Conservation (phyloP, 2,888 invertebrate genomes). For the Monoplex corrugatus region DNA sequence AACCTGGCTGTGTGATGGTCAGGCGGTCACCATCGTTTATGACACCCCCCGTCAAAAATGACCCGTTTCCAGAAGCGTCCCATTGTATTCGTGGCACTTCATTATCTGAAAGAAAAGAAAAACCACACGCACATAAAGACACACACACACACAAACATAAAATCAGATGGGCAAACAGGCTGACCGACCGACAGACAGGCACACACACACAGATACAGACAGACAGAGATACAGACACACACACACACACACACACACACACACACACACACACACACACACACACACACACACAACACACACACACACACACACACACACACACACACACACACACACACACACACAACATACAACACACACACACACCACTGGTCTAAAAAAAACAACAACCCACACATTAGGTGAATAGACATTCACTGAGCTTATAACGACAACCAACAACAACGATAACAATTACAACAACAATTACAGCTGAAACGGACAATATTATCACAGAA, state of each 20-base stretch:
- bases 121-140: not conserved
- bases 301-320: not conserved
- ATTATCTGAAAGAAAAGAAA: conserved; percentile 11
- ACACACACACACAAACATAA: not conserved
- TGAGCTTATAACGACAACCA: no score
- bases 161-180: not conserved
- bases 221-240: not conserved
- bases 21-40: not conserved
- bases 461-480: no score
- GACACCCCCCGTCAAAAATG: conserved; percentile 2
- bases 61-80: not conserved
- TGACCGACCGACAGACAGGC: not conserved
- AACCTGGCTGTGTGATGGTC: not conserved
- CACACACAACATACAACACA: no score
- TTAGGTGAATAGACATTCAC: no score
- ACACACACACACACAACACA: not conserved
- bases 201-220: not conserved
- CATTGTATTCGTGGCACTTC: not conserved
- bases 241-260: not conserved
- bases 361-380: no score
- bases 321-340: not conserved
- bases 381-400: no score
- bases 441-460: no score
- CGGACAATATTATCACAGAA: no score
- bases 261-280: not conserved